Evolutionary conservation across 1,140 invertebrate species (phyloP).

Genomic region (Drosophila watanabei): DNA sequence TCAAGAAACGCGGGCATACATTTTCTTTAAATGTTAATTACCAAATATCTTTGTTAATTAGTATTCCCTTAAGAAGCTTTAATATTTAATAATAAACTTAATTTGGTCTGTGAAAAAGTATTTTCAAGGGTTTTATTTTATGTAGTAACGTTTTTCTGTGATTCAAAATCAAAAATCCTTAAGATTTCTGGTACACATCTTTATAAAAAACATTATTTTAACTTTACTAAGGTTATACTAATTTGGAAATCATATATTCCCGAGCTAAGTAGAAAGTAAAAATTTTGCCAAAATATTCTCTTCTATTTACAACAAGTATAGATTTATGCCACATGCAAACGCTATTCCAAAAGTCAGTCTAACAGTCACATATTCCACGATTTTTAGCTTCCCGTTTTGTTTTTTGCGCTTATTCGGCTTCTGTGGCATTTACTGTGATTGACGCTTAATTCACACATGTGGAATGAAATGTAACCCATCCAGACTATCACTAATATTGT

Average conservation of each 20-base stretch:
- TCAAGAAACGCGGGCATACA: no score
- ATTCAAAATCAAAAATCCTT: background rate
- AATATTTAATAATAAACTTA: background rate
- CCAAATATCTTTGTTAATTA: no score
- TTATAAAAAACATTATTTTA: no score
- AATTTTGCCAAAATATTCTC: background rate
- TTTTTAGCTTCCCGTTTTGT: background rate
- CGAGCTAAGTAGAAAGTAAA: no score
- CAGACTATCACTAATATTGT: slow-evolving; percentile 73
- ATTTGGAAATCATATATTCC: background rate
- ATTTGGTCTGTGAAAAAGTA: no score
- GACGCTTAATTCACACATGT: slow-evolving; percentile 63
- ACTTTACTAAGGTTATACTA: background rate
- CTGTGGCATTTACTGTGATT: slow-evolving; percentile 42
- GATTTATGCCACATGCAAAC: background rate
- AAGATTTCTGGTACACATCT: background rate
- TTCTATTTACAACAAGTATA: background rate
- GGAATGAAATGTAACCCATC: slow-evolving; percentile 55
- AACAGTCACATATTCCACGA: slow-evolving; percentile 9
- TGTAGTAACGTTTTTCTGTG: no score
- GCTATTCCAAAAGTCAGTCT: background rate
- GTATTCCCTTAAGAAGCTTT: background rate
- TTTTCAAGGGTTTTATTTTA: no score
- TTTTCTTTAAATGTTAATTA: no score
- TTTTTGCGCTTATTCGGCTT: slow-evolving; percentile 18